Evolutionary conservation across 2,888 invertebrate species (phyloP).

Genomic region (Habroteleia sp.): DNA sequence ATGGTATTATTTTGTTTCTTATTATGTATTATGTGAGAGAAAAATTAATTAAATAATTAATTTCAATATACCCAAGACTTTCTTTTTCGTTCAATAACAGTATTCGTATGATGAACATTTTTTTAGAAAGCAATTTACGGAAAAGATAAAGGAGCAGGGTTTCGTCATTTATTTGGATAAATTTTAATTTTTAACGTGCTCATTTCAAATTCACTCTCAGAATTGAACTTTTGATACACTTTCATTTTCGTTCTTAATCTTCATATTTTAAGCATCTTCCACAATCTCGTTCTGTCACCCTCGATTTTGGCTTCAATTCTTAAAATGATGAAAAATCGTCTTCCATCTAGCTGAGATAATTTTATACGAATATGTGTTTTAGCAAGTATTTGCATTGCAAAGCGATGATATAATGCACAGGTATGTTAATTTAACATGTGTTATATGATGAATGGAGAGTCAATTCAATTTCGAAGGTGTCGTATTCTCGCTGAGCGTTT

Average conservation of each 20-base stretch:
- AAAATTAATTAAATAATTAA: no score
- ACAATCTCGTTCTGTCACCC: slow-evolving; percentile 12
- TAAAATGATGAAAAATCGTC: slow-evolving; percentile 50
- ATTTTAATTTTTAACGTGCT: slow-evolving; percentile 32
- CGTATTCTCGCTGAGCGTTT: background rate
- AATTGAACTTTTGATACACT: slow-evolving; percentile 25
- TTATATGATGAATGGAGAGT: slow-evolving; percentile 21
- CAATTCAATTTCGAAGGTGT: slow-evolving; percentile 3
- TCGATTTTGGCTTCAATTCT: slow-evolving; percentile 26
- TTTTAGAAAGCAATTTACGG: no score
- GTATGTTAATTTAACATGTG: slow-evolving; percentile 39
- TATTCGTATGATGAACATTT: no score
- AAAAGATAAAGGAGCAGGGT: slow-evolving; percentile 10
- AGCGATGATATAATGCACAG: no score
- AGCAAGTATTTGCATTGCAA: slow-evolving; percentile 10
- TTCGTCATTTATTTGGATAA: slow-evolving; percentile 8
- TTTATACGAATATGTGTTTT: background rate
- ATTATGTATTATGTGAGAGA: no score
- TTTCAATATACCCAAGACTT: no score
- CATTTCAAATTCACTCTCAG: slow-evolving; percentile 23
- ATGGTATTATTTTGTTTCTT: no score
- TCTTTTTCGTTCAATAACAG: no score
- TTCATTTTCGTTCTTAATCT: slow-evolving; percentile 42
- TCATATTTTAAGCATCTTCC: slow-evolving; percentile 27
- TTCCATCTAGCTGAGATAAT: slow-evolving; percentile 7